Conservation (phyloP, 2,113 vertebrate genomes). For the Amphilophus citrinellus region DNA sequence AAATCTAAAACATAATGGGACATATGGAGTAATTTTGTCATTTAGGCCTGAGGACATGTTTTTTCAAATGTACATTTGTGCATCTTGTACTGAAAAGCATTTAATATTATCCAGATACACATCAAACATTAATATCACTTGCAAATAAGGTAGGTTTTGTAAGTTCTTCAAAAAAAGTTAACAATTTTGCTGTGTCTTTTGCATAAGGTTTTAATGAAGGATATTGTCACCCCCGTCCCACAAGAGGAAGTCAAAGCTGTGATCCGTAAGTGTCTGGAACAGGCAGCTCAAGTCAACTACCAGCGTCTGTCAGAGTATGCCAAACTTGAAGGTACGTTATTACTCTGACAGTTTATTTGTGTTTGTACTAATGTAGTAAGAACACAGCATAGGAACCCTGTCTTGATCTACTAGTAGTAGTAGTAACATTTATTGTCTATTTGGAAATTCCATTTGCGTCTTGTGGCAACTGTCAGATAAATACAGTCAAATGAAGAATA, state of each 20-base stretch:
- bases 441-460: background rate
- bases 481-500: background rate
- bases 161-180: background rate
- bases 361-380: background rate
- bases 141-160: too few species aligned
- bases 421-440: background rate
- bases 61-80: background rate
- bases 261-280: slow-evolving; percentile 97
- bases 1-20: background rate
- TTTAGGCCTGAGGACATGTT: background rate
- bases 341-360: background rate
- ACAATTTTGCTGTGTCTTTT: slow-evolving; percentile 1
- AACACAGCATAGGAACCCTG: background rate
- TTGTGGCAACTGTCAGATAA: background rate
- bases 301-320: slow-evolving; percentile 98
- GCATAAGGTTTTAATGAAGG: slow-evolving; percentile 98
- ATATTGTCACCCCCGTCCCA: slow-evolving; percentile 95
- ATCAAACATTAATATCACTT: background rate
- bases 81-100: background rate
- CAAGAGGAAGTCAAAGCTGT: slow-evolving; percentile 98
- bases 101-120: background rate
- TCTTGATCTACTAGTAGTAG: background rate
- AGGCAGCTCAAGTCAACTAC: slow-evolving; percentile 97
- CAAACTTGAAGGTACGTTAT: slow-evolving; percentile 96
- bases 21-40: background rate